These are phyloP conservation scores for Dryobates pubescens DNA, from an alignment of 2,797 vertebrate species.

Conservation along the genomic window DNA sequence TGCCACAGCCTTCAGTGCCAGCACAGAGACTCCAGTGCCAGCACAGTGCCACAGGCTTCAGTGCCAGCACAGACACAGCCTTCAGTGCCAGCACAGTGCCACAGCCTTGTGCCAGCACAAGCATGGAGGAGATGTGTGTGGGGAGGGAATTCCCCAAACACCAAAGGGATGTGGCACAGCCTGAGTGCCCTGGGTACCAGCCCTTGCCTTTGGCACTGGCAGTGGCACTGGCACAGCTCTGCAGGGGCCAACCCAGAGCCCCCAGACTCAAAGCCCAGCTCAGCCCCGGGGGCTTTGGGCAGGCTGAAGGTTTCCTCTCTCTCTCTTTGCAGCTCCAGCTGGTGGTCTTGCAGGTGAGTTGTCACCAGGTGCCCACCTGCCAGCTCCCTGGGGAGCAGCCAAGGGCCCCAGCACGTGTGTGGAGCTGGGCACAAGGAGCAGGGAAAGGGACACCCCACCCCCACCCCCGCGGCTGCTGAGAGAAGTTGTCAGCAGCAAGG, in stretches of 20 bases:
- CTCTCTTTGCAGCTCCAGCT: background rate
- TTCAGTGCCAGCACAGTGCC: too few relatives aligned
- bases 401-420: background rate
- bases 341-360: background rate
- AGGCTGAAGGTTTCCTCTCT: background rate
- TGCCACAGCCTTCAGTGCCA: too few relatives aligned
- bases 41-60: too few relatives aligned
- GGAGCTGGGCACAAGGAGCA: background rate
- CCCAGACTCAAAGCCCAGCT: too few relatives aligned
- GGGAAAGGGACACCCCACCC: background rate
- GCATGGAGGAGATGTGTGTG: rapidly evolving
- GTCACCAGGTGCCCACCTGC: background rate
- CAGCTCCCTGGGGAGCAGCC: background rate
- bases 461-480: background rate
- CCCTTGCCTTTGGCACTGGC: background rate
- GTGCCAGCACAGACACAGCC: too few relatives aligned
- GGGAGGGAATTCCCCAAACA: background rate
- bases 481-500: too few relatives aligned
- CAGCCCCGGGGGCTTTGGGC: background rate
- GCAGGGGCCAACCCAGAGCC: too few relatives aligned
- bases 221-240: background rate
- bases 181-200: background rate
- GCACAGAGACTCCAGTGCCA: too few relatives aligned
- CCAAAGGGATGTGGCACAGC: background rate
- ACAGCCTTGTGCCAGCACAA: background rate